Percentiles rank a stretch among this genome's conserved stretches.
Evolutionary conservation across 2,113 vertebrate species (phyloP).

Genomic region (Nothobranchius furzeri): DNA sequence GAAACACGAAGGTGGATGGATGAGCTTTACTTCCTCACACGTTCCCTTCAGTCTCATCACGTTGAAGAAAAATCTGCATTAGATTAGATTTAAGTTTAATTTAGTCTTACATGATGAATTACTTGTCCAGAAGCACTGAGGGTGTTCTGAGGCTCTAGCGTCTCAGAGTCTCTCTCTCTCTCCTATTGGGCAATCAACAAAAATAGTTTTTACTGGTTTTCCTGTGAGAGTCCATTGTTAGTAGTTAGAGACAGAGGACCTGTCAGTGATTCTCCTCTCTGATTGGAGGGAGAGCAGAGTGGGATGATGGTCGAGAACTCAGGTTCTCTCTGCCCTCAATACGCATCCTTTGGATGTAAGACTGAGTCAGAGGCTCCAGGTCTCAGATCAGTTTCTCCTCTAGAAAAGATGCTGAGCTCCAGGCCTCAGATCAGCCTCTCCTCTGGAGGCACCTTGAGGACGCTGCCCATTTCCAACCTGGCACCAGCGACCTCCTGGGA

Average conservation of each 20-base stretch:
- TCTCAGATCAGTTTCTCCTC: too few relatives aligned
- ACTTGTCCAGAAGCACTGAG: not conserved
- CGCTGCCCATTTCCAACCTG: constrained; percentile 96
- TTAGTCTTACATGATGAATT: not conserved
- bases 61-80: not conserved
- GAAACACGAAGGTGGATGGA: not conserved
- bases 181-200: not conserved
- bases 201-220: too few relatives aligned
- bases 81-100: not conserved
- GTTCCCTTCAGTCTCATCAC: not conserved
- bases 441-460: constrained; percentile 96
- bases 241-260: not conserved
- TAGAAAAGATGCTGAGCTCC: not conserved
- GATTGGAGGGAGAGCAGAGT: not conserved
- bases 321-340: constrained; percentile 13
- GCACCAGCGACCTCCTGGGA: constrained; percentile 96
- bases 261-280: constrained; percentile 4
- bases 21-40: not conserved
- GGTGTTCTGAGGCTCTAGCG: not conserved
- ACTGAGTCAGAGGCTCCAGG: not conserved
- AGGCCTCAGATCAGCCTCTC: constrained; percentile 87
- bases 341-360: constrained; percentile 27
- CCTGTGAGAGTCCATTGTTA: too few relatives aligned
- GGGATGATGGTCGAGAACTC: constrained; percentile 10
- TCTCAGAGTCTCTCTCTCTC: not conserved